Base-by-base conservation (phyloP, 2,888 invertebrate genomes). In the Caradrina clavipalpis region DNA sequence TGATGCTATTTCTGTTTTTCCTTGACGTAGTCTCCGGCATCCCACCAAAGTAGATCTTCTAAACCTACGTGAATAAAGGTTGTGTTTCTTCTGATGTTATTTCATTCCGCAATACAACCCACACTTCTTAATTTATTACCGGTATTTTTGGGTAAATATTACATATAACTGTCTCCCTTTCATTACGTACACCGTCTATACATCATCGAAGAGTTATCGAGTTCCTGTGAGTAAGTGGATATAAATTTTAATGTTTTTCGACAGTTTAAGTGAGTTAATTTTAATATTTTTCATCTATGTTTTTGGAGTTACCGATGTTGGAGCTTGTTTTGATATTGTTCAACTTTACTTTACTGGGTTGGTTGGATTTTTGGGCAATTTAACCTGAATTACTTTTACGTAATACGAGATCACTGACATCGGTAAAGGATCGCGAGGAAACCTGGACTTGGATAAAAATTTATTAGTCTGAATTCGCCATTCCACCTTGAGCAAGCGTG, bases 241-340 rank as follows among this genome's bases (percentile, higher is more conserved):
- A 78, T 75, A 78, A 81, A 81, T 81, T 69, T 77, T 60, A 69
- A 78, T 78, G 51, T 73, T 82, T 82, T 78, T 79, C 54, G 79
- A 78, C 74, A 73, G 68, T 82, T 78, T 60, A 59, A 63, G 56
- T 60, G 68, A 73, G 59, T 78, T 78, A 51, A 66, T 68, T 78
- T 79, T 57, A 56, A 66, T 69, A 65, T 73, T 62, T 58, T 81
- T 55, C 49, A 47, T 61, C 45, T 55, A 55, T 53, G 2, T 61
- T 60, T 50, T 53, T 54, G 0, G 15, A 35, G 35, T 57, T 55
- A 21, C 39, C n/a, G 49, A 19, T 50, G 19, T 60, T 60, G 22
- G 22, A 56, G 15, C 19, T 51, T 51, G 11, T 54, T 42, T 54
- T 50, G 39, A 11, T 47, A 1, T 31, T 26, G 50, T 39, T 39